These are phyloP conservation scores for Peromyscus leucopus DNA, from an alignment of 2,113 vertebrate genomes.

Conservation along the genomic window DNA sequence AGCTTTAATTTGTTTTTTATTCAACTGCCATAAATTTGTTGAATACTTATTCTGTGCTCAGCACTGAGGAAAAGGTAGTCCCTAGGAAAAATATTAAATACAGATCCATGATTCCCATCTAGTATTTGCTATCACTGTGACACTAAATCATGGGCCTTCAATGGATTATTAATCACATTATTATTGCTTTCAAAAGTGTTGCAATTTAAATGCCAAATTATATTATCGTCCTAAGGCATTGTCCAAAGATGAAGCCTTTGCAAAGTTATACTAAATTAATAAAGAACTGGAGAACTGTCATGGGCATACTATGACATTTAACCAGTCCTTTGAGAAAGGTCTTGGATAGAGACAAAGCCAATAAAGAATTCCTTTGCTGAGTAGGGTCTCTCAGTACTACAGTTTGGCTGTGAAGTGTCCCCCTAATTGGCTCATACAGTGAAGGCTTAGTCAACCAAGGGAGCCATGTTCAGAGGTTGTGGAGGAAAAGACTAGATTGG, in stretches of 20 bases:
- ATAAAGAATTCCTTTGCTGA: not conserved
- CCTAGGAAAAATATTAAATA: not conserved
- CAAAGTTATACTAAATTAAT: not conserved
- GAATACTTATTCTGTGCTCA: not conserved
- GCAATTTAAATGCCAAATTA: not conserved
- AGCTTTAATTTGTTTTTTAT: not conserved
- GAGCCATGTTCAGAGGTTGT: not conserved
- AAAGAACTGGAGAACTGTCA: not conserved
- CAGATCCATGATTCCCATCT: not conserved
- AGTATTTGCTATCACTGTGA: not conserved
- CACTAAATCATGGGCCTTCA: not conserved
- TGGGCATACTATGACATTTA: not conserved
- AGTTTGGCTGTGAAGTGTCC: not conserved
- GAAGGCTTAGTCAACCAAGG: not conserved
- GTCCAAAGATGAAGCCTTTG: not conserved
- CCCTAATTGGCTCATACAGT: too few relatives aligned
- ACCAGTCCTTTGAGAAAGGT: not conserved
- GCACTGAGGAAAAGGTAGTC: not conserved
- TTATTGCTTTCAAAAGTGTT: not conserved
- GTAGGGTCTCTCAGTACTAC: not conserved
- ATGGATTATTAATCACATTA: not conserved
- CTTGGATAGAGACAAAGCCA: not conserved
- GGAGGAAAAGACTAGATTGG: too few relatives aligned
- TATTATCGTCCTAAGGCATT: not conserved
- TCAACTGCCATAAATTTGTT: not conserved